Evolutionary conservation across 2,888 invertebrate species (phyloP), one percentile per base, ranked within the genome.

Genomic region (Protonemura montana): DNA sequence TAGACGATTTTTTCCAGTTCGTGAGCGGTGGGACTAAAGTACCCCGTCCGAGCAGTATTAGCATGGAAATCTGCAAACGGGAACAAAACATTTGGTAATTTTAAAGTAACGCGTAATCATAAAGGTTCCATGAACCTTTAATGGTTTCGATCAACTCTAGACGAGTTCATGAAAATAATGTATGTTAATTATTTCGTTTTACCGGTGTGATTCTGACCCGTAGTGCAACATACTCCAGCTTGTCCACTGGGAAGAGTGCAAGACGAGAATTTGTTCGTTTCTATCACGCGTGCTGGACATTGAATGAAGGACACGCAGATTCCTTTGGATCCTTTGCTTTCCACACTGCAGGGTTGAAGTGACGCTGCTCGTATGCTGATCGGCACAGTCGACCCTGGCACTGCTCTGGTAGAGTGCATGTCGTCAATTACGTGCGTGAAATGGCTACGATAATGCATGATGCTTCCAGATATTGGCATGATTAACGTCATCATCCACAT

Each of bases 231-330:
- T 41, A 94, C 91, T 0, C 95, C 95, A 2, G 92, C 89, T 13
- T 90, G 89, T 0, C 92, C 92, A 0, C 90, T 90, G 0, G 90
- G 88, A 21, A 94, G 90, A 85, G 93, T 93, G 88, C 95, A 95
- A 78, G 89, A 88, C 90, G 90, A 89, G 1, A 92, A 91, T 78
- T 89, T 88, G 6, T 88, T 85, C 30, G 89, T 88, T 0, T 87
- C 88, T 77, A 89, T 89, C 3, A 95, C 90, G 89, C 94, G 94
- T 0, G 94, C 94, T 0, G 95, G 95, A 90, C 95, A 95, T 89
- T 94, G 94, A 28, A 95, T 93, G 88, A 92, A 93, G 0, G 94
- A 93, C 3, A 95, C 94, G 89, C 95, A 95, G 81, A 89, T 89
- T 0, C 93, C 92, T 13, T 59, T 59, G 1, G 59, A 7, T 10